Base-by-base conservation (phyloP, 2,888 invertebrate genomes). In the Polia nebulosa region DNA sequence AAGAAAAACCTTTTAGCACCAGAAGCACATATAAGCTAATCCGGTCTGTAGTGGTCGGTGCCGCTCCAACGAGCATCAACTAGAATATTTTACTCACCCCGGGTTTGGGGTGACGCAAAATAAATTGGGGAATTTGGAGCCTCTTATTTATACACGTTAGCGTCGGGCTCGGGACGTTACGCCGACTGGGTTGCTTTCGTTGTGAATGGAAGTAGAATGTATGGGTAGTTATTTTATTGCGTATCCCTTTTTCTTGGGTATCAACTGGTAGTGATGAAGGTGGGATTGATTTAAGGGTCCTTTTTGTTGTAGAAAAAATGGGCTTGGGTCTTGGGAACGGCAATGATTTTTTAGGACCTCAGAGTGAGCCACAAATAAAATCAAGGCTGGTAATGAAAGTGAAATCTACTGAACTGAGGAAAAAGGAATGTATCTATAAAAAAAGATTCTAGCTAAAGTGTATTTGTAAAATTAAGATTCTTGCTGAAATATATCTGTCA, bases 81-180 rank as follows among this genome's bases (percentile, higher is more conserved):
- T 83, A 67, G 83, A 83, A 83, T 83, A 78, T 82, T 83, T 83
- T 78, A 76, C 78, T 75, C 64, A 64, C 36, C 64, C 67, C 57
- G 68, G 70, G 76, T 66, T 80, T 68, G 59, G 78, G 79, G 77
- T 73, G 82, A 78, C 81, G 83, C 70, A 81, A 83, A 83, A 82
- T 81, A 83, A 82, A 83, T 82, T 83, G 81, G 78, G 78, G 83
- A 74, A 81, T 82, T 68, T 57, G 70, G 76, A 72, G 72, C 62
- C 68, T 76, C 76, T 81, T 83, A 82, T 83, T 83, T 83, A 78
- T 78, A 82, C 70, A 81, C 81, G 83, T 82, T 80, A 82, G 83
- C 70, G 80, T 76, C 77, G 77, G 80, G 59, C 60, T 65, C 65
- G 80, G 80, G 58, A 56, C 56, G 78, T 77, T 77, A 60, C 77